Evolutionary conservation across 2,888 invertebrate species (phyloP).

Genomic region (Myopa testacea): DNA sequence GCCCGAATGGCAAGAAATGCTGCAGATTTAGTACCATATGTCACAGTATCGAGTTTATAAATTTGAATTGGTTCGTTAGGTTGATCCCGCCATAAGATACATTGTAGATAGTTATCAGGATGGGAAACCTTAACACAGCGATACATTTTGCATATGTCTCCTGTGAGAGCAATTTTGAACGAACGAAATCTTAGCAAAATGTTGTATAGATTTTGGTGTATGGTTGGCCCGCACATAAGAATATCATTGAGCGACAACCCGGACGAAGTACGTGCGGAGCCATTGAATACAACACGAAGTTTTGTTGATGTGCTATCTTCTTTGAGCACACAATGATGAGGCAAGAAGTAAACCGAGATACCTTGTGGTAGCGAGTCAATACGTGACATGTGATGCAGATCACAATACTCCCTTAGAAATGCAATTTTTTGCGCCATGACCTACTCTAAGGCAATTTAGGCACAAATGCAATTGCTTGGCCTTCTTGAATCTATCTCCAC

Average conservation of each 20-base stretch:
- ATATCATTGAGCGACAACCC: constrained; percentile 12
- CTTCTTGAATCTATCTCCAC: neutral
- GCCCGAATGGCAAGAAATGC: constrained; percentile 39
- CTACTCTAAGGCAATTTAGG: constrained; percentile 1
- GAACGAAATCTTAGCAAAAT: constrained; percentile 15
- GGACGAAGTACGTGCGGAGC: constrained; percentile 19
- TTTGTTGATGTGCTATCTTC: constrained; percentile 31
- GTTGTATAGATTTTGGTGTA: neutral
- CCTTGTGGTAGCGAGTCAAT: neutral
- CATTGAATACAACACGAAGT: constrained; percentile 34
- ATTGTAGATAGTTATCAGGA: constrained; percentile 42
- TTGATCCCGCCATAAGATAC: constrained; percentile 42
- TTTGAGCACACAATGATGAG: constrained; percentile 11
- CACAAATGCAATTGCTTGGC: neutral
- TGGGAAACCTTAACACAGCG: neutral
- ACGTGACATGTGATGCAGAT: constrained; percentile 4
- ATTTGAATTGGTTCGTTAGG: constrained; percentile 27
- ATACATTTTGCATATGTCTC: constrained; percentile 48
- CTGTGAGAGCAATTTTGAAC: constrained; percentile 32
- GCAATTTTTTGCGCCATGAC: neutral
- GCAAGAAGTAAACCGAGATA: neutral
- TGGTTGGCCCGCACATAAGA: no score
- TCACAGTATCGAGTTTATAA: constrained; percentile 41
- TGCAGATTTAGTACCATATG: constrained; percentile 30
- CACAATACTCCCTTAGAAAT: constrained; percentile 15